phyloP scores from a whole-genome alignment of 2,888 invertebrate genomes.

The Dasypolia templi region DNA sequence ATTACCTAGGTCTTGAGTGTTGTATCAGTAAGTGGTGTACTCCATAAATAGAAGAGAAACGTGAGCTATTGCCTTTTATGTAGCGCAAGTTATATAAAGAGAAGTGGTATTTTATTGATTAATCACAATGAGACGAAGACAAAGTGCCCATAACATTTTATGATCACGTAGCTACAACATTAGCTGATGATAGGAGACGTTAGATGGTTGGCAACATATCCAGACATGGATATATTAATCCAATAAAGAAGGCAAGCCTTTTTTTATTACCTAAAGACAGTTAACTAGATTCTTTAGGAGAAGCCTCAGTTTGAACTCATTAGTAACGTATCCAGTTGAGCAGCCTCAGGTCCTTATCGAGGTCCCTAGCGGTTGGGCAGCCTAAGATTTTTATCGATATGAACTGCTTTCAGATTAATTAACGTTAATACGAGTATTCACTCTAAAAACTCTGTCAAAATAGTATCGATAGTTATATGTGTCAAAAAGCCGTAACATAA shows the following conservation, averaged over 20 bases:
- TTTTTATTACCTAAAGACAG: neutral
- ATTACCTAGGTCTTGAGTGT: conserved; percentile 13
- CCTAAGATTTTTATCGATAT: conserved; percentile 24
- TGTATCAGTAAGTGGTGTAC: neutral
- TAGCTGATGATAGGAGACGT: conserved; percentile 5
- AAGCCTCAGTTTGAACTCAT: neutral
- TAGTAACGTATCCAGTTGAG: neutral
- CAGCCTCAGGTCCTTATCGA: neutral
- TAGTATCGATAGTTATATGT: conserved; percentile 17
- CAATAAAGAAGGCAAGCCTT: neutral
- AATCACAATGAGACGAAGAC: conserved; percentile 33
- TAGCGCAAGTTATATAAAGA: conserved; percentile 24
- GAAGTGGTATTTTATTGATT: conserved; percentile 42
- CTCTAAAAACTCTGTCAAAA: conserved; percentile 15
- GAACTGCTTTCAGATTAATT: conserved; percentile 13
- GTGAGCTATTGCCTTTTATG: conserved; percentile 28
- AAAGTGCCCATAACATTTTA: conserved; percentile 32
- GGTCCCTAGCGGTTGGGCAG: no score
- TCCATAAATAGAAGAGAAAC: conserved; percentile 12
- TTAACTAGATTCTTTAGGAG: neutral
- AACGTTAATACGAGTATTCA: conserved; percentile 43
- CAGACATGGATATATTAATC: neutral
- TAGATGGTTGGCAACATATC: neutral
- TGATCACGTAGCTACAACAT: neutral
- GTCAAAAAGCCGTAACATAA: conserved; percentile 33